phyloP scores from a whole-genome alignment of 2,113 vertebrate species.

The Tichodroma muraria region DNA sequence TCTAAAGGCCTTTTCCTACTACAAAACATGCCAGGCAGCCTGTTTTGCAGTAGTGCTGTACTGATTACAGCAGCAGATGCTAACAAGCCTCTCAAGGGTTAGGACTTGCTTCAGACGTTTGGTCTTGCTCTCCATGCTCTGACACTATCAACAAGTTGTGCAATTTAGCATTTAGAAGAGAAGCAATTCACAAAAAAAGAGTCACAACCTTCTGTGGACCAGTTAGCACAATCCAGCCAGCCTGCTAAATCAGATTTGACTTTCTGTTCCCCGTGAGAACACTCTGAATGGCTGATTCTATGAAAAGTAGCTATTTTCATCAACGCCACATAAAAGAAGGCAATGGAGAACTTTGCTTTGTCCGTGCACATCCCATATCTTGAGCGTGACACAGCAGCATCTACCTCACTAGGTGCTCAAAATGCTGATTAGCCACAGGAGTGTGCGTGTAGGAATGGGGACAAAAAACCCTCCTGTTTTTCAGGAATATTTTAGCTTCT shows the following conservation, averaged over 20 bases:
- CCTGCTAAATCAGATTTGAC: background rate
- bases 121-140: background rate
- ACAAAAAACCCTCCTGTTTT: background rate
- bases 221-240: background rate
- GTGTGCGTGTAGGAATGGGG: background rate
- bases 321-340: background rate
- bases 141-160: background rate
- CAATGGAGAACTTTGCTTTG: background rate
- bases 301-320: background rate
- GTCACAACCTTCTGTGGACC: background rate
- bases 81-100: background rate
- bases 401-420: background rate
- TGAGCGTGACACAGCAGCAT: background rate
- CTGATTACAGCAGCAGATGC: background rate
- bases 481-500: background rate
- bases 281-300: background rate
- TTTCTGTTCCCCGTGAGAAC: background rate
- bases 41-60: background rate
- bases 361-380: background rate
- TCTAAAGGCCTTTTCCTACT: background rate
- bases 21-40: background rate
- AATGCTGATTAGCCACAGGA: background rate
- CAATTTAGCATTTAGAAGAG: background rate
- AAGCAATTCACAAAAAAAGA: background rate
- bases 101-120: background rate